phyloP scores from a whole-genome alignment of 2,888 invertebrate species.

The Acanthopleura granulata region DNA sequence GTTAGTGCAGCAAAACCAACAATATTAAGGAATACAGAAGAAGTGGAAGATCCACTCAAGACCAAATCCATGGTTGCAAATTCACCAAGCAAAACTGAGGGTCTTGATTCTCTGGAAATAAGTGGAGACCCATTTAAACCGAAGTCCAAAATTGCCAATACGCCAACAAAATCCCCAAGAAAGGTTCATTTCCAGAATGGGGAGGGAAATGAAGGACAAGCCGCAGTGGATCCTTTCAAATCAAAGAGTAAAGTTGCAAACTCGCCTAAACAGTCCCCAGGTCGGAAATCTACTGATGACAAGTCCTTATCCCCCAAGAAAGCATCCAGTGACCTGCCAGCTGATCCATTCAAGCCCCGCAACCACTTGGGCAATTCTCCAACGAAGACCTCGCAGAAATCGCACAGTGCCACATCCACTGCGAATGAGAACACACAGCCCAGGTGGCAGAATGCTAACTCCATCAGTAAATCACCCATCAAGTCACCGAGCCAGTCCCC shows the following conservation, averaged over 20 bases:
- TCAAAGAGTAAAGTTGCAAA: slow-evolving; percentile 19
- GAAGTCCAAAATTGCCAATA: not conserved
- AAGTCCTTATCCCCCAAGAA: not conserved
- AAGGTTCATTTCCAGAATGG: not conserved
- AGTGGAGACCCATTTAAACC: not conserved
- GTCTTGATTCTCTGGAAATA: not conserved
- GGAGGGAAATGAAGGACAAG: not conserved
- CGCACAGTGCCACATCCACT: not conserved
- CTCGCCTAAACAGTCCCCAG: slow-evolving; percentile 20
- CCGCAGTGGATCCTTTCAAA: slow-evolving; percentile 11
- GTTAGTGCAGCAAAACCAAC: not conserved
- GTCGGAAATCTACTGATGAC: not conserved
- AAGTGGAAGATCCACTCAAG: slow-evolving; percentile 19
- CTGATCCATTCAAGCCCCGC: not conserved
- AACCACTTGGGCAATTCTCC: not conserved
- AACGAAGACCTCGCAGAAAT: not conserved
- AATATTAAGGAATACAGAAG: not conserved
- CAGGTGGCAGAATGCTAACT: not conserved
- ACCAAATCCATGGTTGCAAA: slow-evolving; percentile 15
- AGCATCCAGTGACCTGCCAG: not conserved
- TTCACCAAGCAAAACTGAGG: slow-evolving; percentile 8
- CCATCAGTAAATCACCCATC: slow-evolving; percentile 2
- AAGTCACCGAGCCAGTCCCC: not conserved
- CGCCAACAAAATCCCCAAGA: not conserved
- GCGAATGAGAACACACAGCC: not conserved